Evolutionary conservation across 2,888 invertebrate species (phyloP), one percentile per base, ranked within the genome.

Genomic region (Diplolepis rosae): DNA sequence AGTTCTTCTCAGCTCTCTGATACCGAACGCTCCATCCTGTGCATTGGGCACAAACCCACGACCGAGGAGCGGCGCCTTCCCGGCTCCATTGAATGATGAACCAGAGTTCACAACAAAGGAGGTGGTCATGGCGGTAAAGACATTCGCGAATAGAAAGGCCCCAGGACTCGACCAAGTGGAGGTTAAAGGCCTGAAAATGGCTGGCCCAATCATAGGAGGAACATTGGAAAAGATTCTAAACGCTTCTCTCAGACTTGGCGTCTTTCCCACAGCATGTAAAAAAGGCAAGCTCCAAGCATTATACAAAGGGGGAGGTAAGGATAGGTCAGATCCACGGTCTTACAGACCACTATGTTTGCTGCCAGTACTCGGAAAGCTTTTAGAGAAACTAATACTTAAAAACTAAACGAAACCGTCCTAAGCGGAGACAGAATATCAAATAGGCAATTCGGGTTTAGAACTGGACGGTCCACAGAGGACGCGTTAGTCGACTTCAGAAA

Each of bases 211-310:
- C 0, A 68, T 79, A 0, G 50, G 50, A 0, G 66, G 13, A 24
- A 45, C 71, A 7, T 18, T 78, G 7, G 54, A 71, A 9, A 32
- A 68, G 2, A 48, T 77, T 0, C 69, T 68, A n/a, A 78, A 79
- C 51, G 70, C 67, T 3, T 79, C 77, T 48, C 68, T 80, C 0
- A 39, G 61, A 0, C 56, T 15, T 39, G 76, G 74, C 0, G 65
- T 74, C 27, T 80, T 80, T 65, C 79, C 79, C 15, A 24, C 22
- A 0, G 66, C n/a, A 9, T 79, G 77, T 76, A 79, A 76, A 48
- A 32, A 39, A 32, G 74, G 75, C 1, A 65, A 67, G 15, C 72
- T 76, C 22, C 50, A 69, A 45, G 68, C 68, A n/a, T 70, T 69
- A 68, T 27, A 74, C 1, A 74, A 75, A 67, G 65, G 69, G 32